Base-by-base conservation (phyloP, 2,797 vertebrate genomes). In the Myoxocephalus aenaeus region DNA sequence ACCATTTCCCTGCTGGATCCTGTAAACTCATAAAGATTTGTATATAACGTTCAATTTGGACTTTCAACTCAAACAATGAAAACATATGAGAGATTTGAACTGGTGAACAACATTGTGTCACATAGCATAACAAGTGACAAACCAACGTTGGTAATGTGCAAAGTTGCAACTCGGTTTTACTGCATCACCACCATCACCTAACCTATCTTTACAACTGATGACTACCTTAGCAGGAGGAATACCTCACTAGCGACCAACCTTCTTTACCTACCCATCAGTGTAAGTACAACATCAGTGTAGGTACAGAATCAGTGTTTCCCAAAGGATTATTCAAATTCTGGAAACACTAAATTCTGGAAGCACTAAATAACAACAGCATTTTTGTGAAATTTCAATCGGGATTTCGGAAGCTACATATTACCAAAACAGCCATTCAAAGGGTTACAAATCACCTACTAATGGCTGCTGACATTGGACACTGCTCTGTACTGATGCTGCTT, bases 31-130 rank as follows among this genome's bases (percentile, higher is more conserved):
- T 72, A 79, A 75, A 56, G 20, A n/a, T 36, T 25, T 32, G 17
- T 27, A 51, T 50, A 34, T 42, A 62, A 85, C 7, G 20, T 48
- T 80, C 42, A 62, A 80, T n/a, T 42, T 75, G 86, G 72, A 88
- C 87, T 90, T 86, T 86, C 3, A 70, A 62, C 82, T 86, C 65
- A 51, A 61, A 27, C 7, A 8, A 57, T 42, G 20, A 57, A 82
- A 86, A 78, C 80, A 83, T 9, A 65, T 17, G 44, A 85, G 46
- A 13, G 25, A 40, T 46, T 27, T 27, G 61, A 80, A 79, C 9
- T 27, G 14, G 20, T 1, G 5, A 22, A 46, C 27, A 71, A 20
- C 29, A 32, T 34, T 29, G 7, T 29, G 54, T 71, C 73, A 40
- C 58, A 80, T 8, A 84, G 27, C 25, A 48, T 15, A 27, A 42